Conservation (phyloP, 2,888 invertebrate genomes). For the Megastigmus dorsalis region DNA sequence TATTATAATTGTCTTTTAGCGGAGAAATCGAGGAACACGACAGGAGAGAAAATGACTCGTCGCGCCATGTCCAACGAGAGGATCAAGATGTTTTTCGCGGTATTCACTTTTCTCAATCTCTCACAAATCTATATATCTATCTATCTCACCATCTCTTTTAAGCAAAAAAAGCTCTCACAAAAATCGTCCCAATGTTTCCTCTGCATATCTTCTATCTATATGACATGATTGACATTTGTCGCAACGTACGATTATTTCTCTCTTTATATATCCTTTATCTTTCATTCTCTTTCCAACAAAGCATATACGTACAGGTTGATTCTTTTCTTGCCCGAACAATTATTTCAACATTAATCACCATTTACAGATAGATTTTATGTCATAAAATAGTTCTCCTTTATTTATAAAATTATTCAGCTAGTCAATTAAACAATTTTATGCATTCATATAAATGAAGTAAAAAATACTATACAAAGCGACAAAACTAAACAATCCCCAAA, state of each 20-base stretch:
- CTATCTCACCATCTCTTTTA: constrained; percentile 8
- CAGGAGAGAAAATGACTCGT: constrained; percentile 85
- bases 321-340: neutral
- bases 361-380: no score
- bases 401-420: no score
- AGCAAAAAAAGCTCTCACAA: constrained; percentile 15
- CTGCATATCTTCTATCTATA: constrained; percentile 24
- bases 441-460: no score
- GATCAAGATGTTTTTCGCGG: constrained; percentile 96
- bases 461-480: no score
- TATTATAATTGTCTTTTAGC: constrained; percentile 65
- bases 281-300: no score
- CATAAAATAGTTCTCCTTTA: no score
- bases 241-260: neutral
- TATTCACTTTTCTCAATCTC: constrained; percentile 73
- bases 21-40: constrained; percentile 78
- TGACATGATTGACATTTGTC: constrained; percentile 21
- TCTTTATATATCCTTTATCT: neutral
- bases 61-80: constrained; percentile 93
- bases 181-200: constrained; percentile 11
- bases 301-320: neutral
- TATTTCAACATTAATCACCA: constrained; percentile 1
- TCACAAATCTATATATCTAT: constrained; percentile 9
- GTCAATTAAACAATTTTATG: no score
- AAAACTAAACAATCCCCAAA: no score